Percentiles rank a stretch among this genome's conserved stretches.
phyloP scores from a whole-genome alignment of 2,113 vertebrate species.

The Martes martes region DNA sequence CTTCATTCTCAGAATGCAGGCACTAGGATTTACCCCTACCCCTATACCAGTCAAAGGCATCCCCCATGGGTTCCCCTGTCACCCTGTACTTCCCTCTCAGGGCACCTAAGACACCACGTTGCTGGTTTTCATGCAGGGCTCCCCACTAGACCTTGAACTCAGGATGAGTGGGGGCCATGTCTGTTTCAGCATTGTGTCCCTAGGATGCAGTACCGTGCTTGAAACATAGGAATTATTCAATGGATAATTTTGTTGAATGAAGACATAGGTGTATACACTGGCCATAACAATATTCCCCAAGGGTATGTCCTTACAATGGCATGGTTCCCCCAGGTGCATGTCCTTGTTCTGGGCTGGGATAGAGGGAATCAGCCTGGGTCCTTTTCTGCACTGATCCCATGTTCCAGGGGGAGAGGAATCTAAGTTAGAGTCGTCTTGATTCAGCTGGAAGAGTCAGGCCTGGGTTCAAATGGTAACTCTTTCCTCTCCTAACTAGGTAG shows the following conservation, averaged over 20 bases:
- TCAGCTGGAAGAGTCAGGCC: neutral
- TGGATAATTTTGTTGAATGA: neutral
- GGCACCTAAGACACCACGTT: neutral
- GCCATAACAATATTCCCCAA: neutral
- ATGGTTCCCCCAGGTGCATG: too few relatives aligned
- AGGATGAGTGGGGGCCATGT: too few relatives aligned
- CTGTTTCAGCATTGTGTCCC: neutral
- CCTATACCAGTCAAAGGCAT: neutral
- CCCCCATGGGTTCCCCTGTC: neutral
- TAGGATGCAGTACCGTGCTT: neutral
- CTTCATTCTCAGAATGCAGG: neutral
- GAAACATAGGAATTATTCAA: neutral
- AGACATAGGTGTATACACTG: neutral
- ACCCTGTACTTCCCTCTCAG: neutral
- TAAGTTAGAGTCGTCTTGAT: too few relatives aligned
- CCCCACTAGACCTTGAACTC: neutral
- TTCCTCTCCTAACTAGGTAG: neutral
- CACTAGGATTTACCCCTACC: neutral
- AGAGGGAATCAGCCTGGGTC: too few relatives aligned
- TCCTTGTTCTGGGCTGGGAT: neutral
- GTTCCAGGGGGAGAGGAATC: neutral
- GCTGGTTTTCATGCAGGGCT: neutral
- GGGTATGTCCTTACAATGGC: neutral
- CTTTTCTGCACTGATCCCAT: neutral
- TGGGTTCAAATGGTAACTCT: neutral